A percentile compares a stretch with the other conserved stretches of the same genome.
Conservation (phyloP, 2,113 vertebrate genomes). For the Dasyurus viverrinus region DNA sequence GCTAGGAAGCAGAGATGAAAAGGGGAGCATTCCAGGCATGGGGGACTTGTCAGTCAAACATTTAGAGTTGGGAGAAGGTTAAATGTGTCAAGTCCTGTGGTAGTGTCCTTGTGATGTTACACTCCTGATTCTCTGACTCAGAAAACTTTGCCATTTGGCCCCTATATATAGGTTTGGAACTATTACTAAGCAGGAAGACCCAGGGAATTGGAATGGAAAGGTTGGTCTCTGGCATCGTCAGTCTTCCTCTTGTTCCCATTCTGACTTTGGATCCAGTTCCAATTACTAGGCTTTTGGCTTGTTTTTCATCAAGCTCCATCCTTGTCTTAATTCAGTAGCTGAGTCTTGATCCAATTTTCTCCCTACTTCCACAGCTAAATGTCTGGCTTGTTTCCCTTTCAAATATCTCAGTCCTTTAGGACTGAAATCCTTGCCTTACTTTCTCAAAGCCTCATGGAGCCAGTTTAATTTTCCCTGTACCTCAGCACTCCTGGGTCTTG, state of each 20-base stretch:
- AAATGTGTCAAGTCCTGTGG: not conserved
- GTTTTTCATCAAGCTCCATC: not conserved
- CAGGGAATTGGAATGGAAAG: not conserved
- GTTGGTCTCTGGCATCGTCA: not conserved
- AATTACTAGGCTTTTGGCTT: not conserved
- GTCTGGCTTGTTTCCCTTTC: not conserved
- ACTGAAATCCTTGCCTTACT: not conserved
- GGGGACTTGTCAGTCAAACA: not conserved
- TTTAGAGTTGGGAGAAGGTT: not conserved
- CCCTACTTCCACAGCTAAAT: not conserved
- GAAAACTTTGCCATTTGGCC: not conserved
- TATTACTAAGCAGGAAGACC: not conserved
- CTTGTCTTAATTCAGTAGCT: not conserved
- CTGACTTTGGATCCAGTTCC: not conserved
- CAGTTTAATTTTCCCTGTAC: not conserved
- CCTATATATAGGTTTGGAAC: not conserved
- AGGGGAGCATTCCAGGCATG: not conserved
- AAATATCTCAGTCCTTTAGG: not conserved
- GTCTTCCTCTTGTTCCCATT: not conserved
- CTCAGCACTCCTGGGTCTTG: not conserved
- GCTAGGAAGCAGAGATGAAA: not conserved
- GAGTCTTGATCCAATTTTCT: not conserved
- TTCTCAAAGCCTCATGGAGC: not conserved
- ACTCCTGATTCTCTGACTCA: not conserved
- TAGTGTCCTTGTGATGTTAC: not conserved